These are phyloP conservation scores for Brevimyrus niger DNA, from an alignment of 2,113 vertebrate genomes.

Conservation along the genomic window DNA sequence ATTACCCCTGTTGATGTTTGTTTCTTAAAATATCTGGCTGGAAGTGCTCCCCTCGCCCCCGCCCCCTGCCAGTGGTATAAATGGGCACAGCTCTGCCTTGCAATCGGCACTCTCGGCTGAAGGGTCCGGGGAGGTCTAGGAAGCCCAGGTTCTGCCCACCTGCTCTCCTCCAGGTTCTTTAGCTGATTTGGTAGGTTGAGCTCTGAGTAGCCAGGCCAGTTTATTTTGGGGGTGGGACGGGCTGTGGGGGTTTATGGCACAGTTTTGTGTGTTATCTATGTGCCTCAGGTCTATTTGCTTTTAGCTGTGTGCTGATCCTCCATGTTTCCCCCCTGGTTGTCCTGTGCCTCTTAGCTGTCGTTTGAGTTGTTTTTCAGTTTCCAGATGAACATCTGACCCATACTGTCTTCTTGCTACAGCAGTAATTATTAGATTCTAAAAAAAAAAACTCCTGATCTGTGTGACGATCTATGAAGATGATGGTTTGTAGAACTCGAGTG, in stretches of 20 bases:
- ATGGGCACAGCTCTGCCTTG: background rate
- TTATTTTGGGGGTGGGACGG: background rate
- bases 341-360: background rate
- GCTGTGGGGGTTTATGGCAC: background rate
- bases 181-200: background rate
- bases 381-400: background rate
- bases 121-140: background rate
- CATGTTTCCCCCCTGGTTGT: background rate
- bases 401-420: background rate
- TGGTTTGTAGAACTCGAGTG: background rate
- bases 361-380: background rate
- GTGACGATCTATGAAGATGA: background rate
- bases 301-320: background rate
- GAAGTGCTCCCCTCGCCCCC: slow-evolving; percentile 9
- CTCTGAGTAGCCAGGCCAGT: background rate
- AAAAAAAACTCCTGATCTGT: background rate
- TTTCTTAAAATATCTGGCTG: slow-evolving; percentile 27
- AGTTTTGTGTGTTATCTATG: background rate
- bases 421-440: background rate
- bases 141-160: background rate
- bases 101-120: background rate
- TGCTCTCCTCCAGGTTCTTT: background rate
- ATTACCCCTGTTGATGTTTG: background rate
- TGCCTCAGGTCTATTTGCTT: background rate
- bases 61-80: slow-evolving; percentile 5